phyloP scores from a whole-genome alignment of 2,888 invertebrate species.

The Amphimallon solstitiale region DNA sequence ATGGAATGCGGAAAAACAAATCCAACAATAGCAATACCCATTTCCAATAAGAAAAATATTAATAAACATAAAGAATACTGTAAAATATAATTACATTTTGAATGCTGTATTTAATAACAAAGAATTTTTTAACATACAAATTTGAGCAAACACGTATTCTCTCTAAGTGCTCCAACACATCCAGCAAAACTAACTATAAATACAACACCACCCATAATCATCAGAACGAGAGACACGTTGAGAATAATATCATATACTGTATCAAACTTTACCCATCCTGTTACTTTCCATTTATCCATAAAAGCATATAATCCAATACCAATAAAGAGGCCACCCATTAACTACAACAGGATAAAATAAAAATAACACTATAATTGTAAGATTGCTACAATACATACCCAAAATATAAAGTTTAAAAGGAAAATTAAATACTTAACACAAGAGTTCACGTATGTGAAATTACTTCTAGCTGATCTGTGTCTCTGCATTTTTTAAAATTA shows the following conservation, averaged over 20 bases:
- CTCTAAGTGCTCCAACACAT: constrained; percentile 89
- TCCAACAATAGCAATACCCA: constrained; percentile 91
- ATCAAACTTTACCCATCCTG: constrained; percentile 84
- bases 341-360: constrained; percentile 68
- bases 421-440: constrained; percentile 92
- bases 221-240: constrained; percentile 90
- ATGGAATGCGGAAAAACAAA: constrained; percentile 93
- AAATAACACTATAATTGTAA: constrained; percentile 7
- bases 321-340: constrained; percentile 86
- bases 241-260: constrained; percentile 90
- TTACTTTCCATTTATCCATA: constrained; percentile 91
- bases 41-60: constrained; percentile 89
- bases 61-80: constrained; percentile 91
- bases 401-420: constrained; percentile 87
- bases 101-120: constrained; percentile 5
- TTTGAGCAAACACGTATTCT: constrained; percentile 91
- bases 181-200: constrained; percentile 95
- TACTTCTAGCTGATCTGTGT: constrained; percentile 59
- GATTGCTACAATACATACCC: constrained; percentile 73
- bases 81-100: constrained; percentile 54
- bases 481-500: constrained; percentile 11
- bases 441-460: constrained; percentile 85
- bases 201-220: constrained; percentile 89
- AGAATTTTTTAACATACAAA: constrained; percentile 77
- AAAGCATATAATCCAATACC: constrained; percentile 92